phyloP scores from a whole-genome alignment of 2,888 invertebrate genomes.

The Mallateleia sp. region DNA sequence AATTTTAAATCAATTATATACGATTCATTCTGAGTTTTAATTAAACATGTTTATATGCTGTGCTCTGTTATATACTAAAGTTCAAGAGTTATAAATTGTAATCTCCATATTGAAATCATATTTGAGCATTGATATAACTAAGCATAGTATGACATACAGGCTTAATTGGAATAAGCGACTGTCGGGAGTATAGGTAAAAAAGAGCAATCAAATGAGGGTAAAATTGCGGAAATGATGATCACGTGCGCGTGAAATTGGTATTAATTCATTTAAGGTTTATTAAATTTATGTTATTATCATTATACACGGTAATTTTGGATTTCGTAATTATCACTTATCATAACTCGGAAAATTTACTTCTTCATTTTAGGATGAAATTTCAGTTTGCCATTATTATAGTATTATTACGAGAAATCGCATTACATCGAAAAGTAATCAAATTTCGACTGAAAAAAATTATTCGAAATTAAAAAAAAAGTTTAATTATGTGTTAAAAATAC shows the following conservation, averaged over 20 bases:
- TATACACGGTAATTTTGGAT: constrained; percentile 17
- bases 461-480: no score
- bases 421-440: no score
- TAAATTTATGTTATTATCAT: constrained; percentile 55
- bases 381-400: constrained; percentile 25
- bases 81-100: constrained; percentile 41
- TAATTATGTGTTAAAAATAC: no score
- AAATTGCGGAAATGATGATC: constrained; percentile 49
- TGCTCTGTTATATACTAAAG: constrained; percentile 27
- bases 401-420: no score
- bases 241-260: constrained; percentile 50
- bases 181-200: constrained; percentile 31
- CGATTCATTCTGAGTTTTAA: constrained; percentile 22
- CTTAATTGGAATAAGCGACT: constrained; percentile 62
- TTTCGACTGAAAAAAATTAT: no score
- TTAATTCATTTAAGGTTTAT: constrained; percentile 58
- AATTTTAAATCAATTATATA: background rate
- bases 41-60: constrained; percentile 38
- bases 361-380: constrained; percentile 15
- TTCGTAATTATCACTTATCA: constrained; percentile 39
- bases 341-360: constrained; percentile 28
- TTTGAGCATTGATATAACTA: constrained; percentile 24
- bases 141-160: constrained; percentile 46
- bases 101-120: constrained; percentile 46
- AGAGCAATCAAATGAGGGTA: constrained; percentile 41